Evolutionary conservation across 1,140 invertebrate species (phyloP), one percentile per base, ranked within the genome.

Genomic region (Brachionus plicatilis): DNA sequence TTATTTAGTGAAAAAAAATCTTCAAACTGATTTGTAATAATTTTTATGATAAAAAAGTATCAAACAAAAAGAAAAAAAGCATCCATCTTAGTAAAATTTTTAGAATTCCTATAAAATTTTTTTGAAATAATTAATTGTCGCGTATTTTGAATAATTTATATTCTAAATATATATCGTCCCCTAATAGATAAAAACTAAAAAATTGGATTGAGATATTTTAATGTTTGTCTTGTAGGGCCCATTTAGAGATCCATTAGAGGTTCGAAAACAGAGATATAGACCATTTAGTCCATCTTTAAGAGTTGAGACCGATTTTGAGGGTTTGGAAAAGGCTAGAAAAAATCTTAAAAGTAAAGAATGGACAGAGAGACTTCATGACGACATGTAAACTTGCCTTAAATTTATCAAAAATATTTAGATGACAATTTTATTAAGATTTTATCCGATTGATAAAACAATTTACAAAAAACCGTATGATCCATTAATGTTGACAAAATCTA

Each of bases 261-360:
- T 90, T 6, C 88, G 88, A 86, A 86, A 87, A 33, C 88, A 90
- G 85, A 70, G 89, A n/a, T 90, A 90, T 86, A 88, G 88, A 79
- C 86, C 86, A 20, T 89, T 89, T 86, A 86, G 89, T 84, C 89
- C 88, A 14, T 86, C 87, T 9, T 85, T 90, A 43, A 86, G 88
- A 76, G 88, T 88, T 29, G 86, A 87, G 12, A 90, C 88, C 14
- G 87, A 88, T 66, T 90, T 87, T 85, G 86, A 87, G 9, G 86
- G 87, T 2, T 83, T 90, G 17, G 88, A 90, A 45, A 87, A 90
- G 83, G 88, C 88, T 9, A 85, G 89, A 33, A 76, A 89, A 72
- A 56, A 86, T 29, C 85, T 89, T 87, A 90, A 88, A 85, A 85
- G 84, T 9, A 85, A 89, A 68, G 89, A 90, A 86, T 89, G 88